These are phyloP conservation scores for Timema cristinae DNA, from an alignment of 2,888 invertebrate species.

Conservation along the genomic window DNA sequence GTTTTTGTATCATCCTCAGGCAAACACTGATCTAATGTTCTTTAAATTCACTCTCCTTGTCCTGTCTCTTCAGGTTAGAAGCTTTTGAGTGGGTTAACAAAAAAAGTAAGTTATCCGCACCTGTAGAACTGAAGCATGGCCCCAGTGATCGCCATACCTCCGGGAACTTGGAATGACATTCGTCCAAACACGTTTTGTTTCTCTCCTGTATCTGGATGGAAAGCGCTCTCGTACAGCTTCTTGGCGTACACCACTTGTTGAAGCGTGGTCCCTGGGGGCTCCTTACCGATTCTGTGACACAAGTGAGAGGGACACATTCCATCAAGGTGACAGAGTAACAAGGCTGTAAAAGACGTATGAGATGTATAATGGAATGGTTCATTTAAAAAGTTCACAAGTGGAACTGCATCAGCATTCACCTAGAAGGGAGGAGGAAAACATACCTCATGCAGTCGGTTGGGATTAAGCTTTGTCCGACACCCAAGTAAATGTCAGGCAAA, in stretches of 20 bases:
- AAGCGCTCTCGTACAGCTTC: slow-evolving; percentile 82
- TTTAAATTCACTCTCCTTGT: neutral
- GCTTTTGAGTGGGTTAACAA: neutral
- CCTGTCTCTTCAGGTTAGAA: neutral
- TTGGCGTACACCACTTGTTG: slow-evolving; percentile 76
- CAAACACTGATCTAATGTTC: too few species aligned
- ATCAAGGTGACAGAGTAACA: too few species aligned
- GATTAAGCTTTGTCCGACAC: too few species aligned
- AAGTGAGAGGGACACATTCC: too few species aligned
- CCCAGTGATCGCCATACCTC: slow-evolving; percentile 81
- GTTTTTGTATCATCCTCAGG: too few species aligned
- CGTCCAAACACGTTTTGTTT: slow-evolving; percentile 86
- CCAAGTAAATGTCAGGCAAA: too few species aligned
- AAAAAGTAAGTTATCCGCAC: slow-evolving; percentile 44
- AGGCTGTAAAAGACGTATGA: too few species aligned
- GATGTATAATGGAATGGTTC: too few species aligned
- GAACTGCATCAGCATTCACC: too few species aligned
- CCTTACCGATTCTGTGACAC: slow-evolving; percentile 55
- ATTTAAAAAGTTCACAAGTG: too few species aligned
- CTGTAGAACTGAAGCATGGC: slow-evolving; percentile 89
- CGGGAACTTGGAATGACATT: slow-evolving; percentile 90
- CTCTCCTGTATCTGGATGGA: slow-evolving; percentile 88
- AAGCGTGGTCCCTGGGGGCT: slow-evolving; percentile 60
- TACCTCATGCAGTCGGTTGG: too few species aligned
- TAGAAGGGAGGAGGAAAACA: too few species aligned